Evolutionary conservation across 2,888 invertebrate genomes (phyloP).

Genomic region (Folsomia candida): DNA sequence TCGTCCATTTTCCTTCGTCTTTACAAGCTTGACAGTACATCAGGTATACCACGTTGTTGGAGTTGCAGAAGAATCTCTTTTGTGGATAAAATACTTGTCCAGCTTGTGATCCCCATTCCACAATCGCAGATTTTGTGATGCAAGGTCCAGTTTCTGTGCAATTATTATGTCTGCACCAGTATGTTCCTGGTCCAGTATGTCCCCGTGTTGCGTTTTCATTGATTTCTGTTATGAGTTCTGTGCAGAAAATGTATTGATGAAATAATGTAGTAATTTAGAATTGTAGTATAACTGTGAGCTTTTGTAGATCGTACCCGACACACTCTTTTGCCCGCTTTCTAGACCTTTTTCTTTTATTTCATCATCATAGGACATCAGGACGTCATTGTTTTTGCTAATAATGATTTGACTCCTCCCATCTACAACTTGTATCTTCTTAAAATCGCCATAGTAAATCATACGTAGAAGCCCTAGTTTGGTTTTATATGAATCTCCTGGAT

Average conservation of each 20-base stretch:
- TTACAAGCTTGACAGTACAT: not conserved
- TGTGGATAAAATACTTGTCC: not conserved
- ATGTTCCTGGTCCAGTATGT: not conserved
- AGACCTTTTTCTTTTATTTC: no score
- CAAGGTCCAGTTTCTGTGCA: not conserved
- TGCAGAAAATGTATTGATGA: no score
- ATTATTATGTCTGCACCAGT: not conserved
- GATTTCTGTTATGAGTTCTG: not conserved
- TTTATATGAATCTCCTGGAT: not conserved
- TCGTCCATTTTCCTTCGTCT: not conserved
- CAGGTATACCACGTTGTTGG: not conserved
- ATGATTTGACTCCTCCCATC: not conserved
- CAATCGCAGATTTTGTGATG: not conserved
- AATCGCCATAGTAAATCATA: not conserved
- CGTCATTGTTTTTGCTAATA: not conserved
- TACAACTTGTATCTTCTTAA: not conserved
- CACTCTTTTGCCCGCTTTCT: no score
- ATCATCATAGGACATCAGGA: not conserved
- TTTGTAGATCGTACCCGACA: no score
- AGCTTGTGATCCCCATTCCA: not conserved
- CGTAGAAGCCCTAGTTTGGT: not conserved
- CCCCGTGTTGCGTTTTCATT: not conserved
- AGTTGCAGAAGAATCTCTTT: not conserved
- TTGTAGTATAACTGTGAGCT: no score
- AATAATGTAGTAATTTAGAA: no score